Evolutionary conservation across 53 echinoderm and acorn worm species (phyloP), one percentile per base, ranked within the genome.

Genomic region (Glandiceps talaboti): DNA sequence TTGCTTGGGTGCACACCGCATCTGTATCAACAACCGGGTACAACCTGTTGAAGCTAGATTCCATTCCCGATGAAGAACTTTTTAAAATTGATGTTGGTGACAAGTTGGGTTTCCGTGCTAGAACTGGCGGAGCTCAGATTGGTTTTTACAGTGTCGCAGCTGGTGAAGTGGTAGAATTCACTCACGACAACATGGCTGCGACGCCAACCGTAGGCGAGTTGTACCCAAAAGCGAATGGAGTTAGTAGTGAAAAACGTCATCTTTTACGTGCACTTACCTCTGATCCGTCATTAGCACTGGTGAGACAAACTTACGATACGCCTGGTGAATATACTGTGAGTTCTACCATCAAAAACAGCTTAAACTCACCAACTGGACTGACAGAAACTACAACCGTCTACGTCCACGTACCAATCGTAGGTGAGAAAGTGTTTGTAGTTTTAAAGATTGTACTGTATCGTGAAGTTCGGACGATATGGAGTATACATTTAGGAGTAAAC

Each of bases 111-210:
- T 31, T 76, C 30, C 20, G 29, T 27, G 30, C 77, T 0, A 29
- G 26, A 1, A 33, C 31, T 1, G 31, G 73, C n/a, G 83, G 87
- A 14, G 82, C 79, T 27, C 32, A 83, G 20, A 72, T 87, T 1
- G 76, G 30, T 33, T 79, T 82, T 29, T 79, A 87, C 27, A 10
- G 33, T 6, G 30, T 31, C 30, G 30, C 28, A 20, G 0, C 26
- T 0, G 80, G 79, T 30, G 79, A 74, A n/a, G 82, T 82, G 0
- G 45, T 79, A 1, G 87, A 82, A 76, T 80, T 85, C 29, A 79
- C 74, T 33, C 75, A 64, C 28, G 76, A 33, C 14, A 76, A 75
- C 80, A 29, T 75, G 25, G 76, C 29, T 1, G 31, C 29, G 33
- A 25, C 64, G 6, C 64, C 76, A 0, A 33, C 45, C 28, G 76